Percentiles rank a stretch among this genome's conserved stretches.
phyloP scores from a whole-genome alignment of 2,113 vertebrate genomes.

The Hippotragus niger region DNA sequence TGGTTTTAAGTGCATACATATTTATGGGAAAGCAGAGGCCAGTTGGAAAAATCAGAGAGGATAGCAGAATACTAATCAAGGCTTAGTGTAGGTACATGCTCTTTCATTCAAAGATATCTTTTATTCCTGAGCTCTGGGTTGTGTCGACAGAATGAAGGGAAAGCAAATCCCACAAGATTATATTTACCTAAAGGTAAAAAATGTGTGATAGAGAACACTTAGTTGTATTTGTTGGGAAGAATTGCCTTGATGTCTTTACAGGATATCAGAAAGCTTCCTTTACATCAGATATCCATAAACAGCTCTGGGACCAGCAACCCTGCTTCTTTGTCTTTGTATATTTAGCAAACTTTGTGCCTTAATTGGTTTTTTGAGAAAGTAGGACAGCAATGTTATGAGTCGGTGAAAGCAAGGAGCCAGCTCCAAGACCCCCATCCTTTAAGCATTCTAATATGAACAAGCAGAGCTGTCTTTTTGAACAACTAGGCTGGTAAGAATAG shows the following conservation, averaged over 20 bases:
- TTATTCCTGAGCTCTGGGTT: conserved; percentile 5
- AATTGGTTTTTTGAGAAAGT: not conserved
- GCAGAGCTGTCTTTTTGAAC: not conserved
- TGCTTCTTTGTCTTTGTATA: not conserved
- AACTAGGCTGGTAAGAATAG: not conserved
- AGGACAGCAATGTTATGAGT: not conserved
- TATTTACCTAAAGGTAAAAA: conserved; percentile 13
- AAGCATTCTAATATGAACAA: not conserved
- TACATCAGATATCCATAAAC: not conserved
- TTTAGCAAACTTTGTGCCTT: not conserved
- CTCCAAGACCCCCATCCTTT: not conserved
- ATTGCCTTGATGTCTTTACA: not conserved
- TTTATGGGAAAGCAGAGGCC: conserved; percentile 13
- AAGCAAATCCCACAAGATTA: not conserved
- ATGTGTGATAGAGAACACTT: not conserved
- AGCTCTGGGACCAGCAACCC: not conserved
- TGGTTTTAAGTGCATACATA: not conserved
- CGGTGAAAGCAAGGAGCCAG: not conserved
- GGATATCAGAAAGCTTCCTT: conserved; percentile 3
- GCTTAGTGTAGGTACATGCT: not conserved
- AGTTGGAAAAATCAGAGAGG: not conserved
- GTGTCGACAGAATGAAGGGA: not conserved
- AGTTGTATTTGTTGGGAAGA: conserved; percentile 1
- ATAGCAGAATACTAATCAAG: conserved; percentile 24
- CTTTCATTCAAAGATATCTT: not conserved